These are phyloP conservation scores for Corvus hawaiiensis DNA, from an alignment of 2,113 vertebrate genomes.

Conservation along the genomic window DNA sequence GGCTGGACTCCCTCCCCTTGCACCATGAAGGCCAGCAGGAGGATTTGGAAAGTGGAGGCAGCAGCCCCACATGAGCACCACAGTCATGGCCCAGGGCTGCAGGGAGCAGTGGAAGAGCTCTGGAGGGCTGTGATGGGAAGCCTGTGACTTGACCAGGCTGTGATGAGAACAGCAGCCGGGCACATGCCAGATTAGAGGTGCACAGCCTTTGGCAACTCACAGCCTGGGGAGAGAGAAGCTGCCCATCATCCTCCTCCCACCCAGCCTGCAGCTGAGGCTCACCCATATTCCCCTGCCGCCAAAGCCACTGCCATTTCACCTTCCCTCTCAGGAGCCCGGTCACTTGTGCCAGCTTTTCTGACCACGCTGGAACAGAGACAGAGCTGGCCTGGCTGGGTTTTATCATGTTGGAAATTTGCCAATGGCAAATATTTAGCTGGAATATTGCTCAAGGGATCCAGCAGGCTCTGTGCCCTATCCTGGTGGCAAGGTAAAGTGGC, in stretches of 20 bases:
- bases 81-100: accelerated
- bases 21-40: background rate
- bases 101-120: background rate
- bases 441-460: background rate
- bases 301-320: background rate
- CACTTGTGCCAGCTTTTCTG: background rate
- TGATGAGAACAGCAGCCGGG: accelerated
- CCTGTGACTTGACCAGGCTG: accelerated
- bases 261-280: background rate
- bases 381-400: background rate
- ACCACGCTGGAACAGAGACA: background rate
- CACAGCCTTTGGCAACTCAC: background rate
- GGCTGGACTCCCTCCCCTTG: background rate
- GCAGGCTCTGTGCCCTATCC: background rate
- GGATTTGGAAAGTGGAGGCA: background rate
- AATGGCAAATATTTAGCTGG: background rate
- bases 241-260: background rate
- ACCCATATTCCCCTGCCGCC: too few species aligned
- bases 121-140: background rate
- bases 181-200: accelerated
- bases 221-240: background rate
- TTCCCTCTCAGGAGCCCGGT: background rate
- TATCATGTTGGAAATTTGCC: background rate
- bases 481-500: background rate
- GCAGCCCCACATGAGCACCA: background rate